A percentile compares a stretch with the other conserved stretches of the same genome.
Evolutionary conservation across 2,888 invertebrate genomes (phyloP).

Genomic region (Ferdinandea cuprea): DNA sequence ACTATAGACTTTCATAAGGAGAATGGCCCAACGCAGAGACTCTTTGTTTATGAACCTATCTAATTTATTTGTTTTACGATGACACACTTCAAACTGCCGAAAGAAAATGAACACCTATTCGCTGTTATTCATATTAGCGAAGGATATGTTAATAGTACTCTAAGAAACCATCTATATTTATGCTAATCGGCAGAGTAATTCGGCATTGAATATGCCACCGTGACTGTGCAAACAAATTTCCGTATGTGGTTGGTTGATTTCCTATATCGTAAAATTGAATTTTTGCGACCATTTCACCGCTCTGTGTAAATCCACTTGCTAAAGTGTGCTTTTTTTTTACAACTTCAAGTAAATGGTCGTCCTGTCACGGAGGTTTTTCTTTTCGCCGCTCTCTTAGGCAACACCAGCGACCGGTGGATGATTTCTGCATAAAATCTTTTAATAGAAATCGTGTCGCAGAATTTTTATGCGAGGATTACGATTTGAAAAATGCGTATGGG

Average conservation of each 20-base stretch:
- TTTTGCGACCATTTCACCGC: constrained; percentile 57
- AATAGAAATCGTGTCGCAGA: constrained; percentile 74
- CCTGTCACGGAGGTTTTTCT: constrained; percentile 32
- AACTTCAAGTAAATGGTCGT: constrained; percentile 66
- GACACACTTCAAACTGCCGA: no score
- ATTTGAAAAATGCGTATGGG: constrained; percentile 72
- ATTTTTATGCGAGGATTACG: constrained; percentile 73
- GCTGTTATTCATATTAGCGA: not conserved
- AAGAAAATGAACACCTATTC: constrained; percentile 40
- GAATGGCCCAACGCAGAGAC: no score
- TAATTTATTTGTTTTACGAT: no score
- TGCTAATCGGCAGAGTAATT: constrained; percentile 69
- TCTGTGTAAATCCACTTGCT: constrained; percentile 63
- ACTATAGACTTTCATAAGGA: no score
- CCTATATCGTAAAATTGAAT: constrained; percentile 64
- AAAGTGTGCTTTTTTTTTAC: constrained; percentile 69
- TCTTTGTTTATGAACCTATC: no score
- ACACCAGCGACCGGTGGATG: constrained; percentile 42
- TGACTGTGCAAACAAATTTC: constrained; percentile 66
- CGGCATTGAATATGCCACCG: constrained; percentile 66
- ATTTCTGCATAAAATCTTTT: constrained; percentile 72
- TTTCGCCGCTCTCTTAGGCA: constrained; percentile 8
- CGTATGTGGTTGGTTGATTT: constrained; percentile 56
- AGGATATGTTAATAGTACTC: constrained; percentile 51
- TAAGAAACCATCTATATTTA: constrained; percentile 68